phyloP scores from a whole-genome alignment of 2,113 vertebrate genomes.

The Podarcis muralis region DNA sequence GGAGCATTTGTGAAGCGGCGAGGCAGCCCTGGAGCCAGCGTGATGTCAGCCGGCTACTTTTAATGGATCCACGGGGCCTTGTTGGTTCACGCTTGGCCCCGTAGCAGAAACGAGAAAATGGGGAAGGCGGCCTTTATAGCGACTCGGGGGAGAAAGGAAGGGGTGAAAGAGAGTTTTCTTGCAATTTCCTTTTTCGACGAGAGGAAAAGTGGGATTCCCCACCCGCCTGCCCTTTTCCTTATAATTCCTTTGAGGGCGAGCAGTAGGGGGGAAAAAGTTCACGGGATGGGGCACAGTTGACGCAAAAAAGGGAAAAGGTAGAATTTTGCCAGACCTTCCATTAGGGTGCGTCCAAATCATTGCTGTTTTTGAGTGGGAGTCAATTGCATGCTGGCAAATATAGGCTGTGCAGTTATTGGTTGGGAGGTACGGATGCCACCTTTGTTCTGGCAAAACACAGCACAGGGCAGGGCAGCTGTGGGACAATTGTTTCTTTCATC shows the following conservation, averaged over 20 bases:
- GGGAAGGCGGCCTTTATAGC: constrained; percentile 53
- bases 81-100: constrained; percentile 32
- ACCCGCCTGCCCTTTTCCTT: background rate
- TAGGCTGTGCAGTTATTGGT: too few species aligned
- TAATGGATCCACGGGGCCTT: constrained; percentile 40
- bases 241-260: constrained; percentile 22
- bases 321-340: background rate
- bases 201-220: constrained; percentile 11
- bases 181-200: constrained; percentile 42
- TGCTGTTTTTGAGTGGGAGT: too few species aligned
- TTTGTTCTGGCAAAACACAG: too few species aligned
- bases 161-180: constrained; percentile 31
- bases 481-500: too few species aligned
- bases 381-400: too few species aligned
- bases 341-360: background rate
- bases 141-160: constrained; percentile 21
- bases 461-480: too few species aligned
- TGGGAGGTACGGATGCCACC: too few species aligned
- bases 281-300: background rate
- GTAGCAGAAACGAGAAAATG: constrained; percentile 40
- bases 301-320: constrained; percentile 19
- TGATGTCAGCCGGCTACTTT: constrained; percentile 24
- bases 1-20: constrained; percentile 23
- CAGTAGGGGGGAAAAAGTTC: background rate
- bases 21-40: constrained; percentile 30